Base-by-base conservation (phyloP, 2,797 vertebrate genomes). In the Gymnothorax javanicus region DNA sequence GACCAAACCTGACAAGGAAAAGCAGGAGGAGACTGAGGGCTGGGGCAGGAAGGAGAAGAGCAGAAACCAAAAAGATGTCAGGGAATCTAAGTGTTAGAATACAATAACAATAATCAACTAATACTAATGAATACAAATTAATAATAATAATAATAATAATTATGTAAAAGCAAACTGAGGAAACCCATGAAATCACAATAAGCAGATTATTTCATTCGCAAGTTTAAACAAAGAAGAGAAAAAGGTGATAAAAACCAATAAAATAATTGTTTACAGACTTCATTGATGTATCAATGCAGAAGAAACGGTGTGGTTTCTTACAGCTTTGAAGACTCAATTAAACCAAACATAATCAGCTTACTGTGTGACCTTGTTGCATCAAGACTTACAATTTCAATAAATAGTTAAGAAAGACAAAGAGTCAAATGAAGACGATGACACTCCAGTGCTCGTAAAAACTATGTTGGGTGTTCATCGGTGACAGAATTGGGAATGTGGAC, bases 1-100 rank as follows among this genome's bases (percentile, higher is more conserved):
- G 88, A 99, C 99, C 92, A 99, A 99, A 94, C 98, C 99, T 0
- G 98, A 99, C 92, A 99, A 99, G 93, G 99, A 99, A 90, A 99
- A 98, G 85, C 97, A 98, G 93, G 98, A 98, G 0, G 96, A 97
- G 83, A 97, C 95, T 0, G 97, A 98, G 93, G 97, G 97, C 93
- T 97, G 97, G 85, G 97, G 91, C 87, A 96, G 96, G 92, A 95
- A 97, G 91, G 97, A 98, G 90, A 96, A 96, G 92, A 96, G 96
- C 86, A 98, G 96, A 97, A 98, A 98, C 94, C 98, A 97, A 95
- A 99, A 98, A 95, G 97, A 98, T 86, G 95, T 97, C 95, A 97
- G 98, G 97, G 99, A 97, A 96, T 97, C 97, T 87, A 99, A 99
- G 94, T 99, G 96, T 97, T 99, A 97, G 92, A 93, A 93, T 91